A percentile compares a stretch with the other conserved stretches of the same genome.
Evolutionary conservation across 2,113 vertebrate species (phyloP).

Genomic region (Platysteira castanea): DNA sequence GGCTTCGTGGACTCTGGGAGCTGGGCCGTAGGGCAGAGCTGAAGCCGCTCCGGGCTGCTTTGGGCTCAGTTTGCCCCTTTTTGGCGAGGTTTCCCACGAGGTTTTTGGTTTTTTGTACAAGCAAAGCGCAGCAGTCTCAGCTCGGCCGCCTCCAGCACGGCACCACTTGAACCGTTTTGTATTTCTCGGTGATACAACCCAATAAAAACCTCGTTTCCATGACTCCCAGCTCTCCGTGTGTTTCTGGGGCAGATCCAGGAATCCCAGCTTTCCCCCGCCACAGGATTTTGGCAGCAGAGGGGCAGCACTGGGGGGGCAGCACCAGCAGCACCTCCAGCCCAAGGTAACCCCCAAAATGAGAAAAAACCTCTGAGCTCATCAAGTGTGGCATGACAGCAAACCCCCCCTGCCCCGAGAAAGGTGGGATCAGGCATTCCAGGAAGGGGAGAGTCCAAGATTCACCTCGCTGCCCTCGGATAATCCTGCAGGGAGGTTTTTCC

Average conservation of each 20-base stretch:
- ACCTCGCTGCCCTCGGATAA: fast-evolving
- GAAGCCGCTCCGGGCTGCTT: not conserved
- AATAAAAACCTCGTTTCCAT: constrained; percentile 66
- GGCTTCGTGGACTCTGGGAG: not conserved
- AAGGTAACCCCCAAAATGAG: not conserved
- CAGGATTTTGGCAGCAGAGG: fast-evolving
- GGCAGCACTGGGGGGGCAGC: not conserved
- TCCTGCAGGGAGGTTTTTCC: not conserved
- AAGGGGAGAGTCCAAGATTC: not conserved
- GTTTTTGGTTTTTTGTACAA: not conserved
- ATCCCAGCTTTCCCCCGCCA: not conserved
- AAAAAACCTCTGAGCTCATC: too few relatives aligned
- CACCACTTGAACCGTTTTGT: not conserved
- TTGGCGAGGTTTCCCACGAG: not conserved
- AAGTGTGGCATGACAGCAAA: fast-evolving
- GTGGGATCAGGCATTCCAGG: not conserved
- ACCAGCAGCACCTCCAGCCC: not conserved
- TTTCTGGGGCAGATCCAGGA: not conserved
- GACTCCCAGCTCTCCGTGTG: not conserved
- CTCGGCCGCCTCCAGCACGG: not conserved
- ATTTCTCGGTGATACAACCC: constrained; percentile 15
- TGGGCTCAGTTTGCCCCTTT: not conserved
- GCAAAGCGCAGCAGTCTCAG: not conserved
- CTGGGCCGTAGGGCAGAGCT: not conserved
- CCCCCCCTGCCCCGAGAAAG: not conserved